These are phyloP conservation scores for Peribatodes rhomboidaria DNA, from an alignment of 2,888 invertebrate species.

Conservation along the genomic window DNA sequence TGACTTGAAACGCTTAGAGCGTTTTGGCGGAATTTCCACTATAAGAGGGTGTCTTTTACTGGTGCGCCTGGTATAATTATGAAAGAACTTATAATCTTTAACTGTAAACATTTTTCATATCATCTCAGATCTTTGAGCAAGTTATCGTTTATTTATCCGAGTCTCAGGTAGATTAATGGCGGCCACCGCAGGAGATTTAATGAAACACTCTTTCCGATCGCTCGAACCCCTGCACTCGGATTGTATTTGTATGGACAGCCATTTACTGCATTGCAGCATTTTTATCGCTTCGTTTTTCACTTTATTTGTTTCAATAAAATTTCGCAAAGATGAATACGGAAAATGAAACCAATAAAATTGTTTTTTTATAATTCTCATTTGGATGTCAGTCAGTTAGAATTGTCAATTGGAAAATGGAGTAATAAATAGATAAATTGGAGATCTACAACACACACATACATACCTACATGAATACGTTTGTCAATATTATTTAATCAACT, in stretches of 20 bases:
- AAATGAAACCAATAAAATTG: constrained; percentile 15
- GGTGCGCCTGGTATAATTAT: too few relatives aligned
- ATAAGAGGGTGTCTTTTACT: too few relatives aligned
- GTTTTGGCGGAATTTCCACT: too few relatives aligned
- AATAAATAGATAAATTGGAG: background rate
- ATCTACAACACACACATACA: too few relatives aligned
- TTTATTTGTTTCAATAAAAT: too few relatives aligned
- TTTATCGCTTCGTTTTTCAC: constrained; percentile 15
- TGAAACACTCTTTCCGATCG: constrained; percentile 51
- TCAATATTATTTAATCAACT: background rate
- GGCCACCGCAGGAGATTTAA: constrained; percentile 41
- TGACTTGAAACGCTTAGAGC: too few relatives aligned
- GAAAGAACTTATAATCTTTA: too few relatives aligned
- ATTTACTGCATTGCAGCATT: constrained; percentile 37
- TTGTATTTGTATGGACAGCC: constrained; percentile 43
- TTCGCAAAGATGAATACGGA: constrained; percentile 2
- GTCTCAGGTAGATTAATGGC: constrained; percentile 30
- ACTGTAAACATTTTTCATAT: too few relatives aligned
- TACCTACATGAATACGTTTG: background rate
- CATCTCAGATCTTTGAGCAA: too few relatives aligned
- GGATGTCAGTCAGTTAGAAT: background rate
- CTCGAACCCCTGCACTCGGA: constrained; percentile 33
- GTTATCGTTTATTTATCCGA: too few relatives aligned
- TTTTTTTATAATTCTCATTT: constrained; percentile 9
- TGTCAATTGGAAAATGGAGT: background rate